Evolutionary conservation across 1,140 invertebrate species (phyloP).

Genomic region (Panagrolaimus sp.): DNA sequence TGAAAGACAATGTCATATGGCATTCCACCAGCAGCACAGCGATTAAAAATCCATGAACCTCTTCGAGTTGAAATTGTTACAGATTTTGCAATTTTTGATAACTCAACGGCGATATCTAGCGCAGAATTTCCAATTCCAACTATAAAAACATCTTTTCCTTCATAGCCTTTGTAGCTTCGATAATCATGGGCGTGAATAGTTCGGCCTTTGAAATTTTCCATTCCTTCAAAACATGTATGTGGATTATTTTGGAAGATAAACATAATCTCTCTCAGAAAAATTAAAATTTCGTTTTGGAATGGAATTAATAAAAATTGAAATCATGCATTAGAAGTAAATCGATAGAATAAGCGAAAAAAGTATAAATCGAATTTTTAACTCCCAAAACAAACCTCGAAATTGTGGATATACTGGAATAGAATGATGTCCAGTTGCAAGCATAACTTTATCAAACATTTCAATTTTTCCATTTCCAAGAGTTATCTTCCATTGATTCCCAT

Average conservation of each 20-base stretch:
- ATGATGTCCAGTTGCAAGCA: constrained; percentile 61
- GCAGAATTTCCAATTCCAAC: constrained; percentile 65
- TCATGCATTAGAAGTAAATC: no score
- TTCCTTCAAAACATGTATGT: constrained; percentile 36
- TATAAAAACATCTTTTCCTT: constrained; percentile 60
- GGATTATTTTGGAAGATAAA: not conserved
- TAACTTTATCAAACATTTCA: constrained; percentile 51
- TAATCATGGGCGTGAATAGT: constrained; percentile 62
- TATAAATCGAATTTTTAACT: no score
- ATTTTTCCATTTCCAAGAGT: constrained; percentile 31
- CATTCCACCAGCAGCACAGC: constrained; percentile 35
- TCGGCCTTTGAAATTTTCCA: constrained; percentile 60
- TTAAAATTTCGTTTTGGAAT: no score
- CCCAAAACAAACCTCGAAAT: constrained; percentile 45
- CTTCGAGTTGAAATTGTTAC: constrained; percentile 62
- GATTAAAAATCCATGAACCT: constrained; percentile 61
- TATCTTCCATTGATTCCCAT: no score
- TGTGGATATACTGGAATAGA: constrained; percentile 56
- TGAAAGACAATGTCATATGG: constrained; percentile 49
- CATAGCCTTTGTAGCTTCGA: constrained; percentile 56
- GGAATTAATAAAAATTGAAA: no score
- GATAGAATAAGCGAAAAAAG: no score
- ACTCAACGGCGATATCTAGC: constrained; percentile 63
- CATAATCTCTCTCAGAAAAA: not conserved
- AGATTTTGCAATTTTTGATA: constrained; percentile 61